phyloP scores from a whole-genome alignment of 1,140 invertebrate genomes.

The Dendrolimus punctatus region DNA sequence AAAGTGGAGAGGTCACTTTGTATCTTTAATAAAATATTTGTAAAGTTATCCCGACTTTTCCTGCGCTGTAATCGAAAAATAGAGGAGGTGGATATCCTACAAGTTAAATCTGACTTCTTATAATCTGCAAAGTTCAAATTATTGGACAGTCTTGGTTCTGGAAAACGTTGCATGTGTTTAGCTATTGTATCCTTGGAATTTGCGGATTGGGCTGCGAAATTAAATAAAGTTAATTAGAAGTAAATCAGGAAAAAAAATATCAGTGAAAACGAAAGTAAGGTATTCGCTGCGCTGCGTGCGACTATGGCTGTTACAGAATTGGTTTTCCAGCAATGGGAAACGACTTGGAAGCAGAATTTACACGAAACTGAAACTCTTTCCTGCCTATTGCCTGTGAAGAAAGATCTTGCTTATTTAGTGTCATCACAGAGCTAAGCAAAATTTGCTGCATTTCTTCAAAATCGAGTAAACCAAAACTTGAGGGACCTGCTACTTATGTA shows the following conservation, averaged over 20 bases:
- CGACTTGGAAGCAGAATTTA: too few species aligned
- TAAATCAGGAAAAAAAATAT: too few species aligned
- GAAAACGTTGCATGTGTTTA: slow-evolving; percentile 9
- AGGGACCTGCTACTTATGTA: too few species aligned
- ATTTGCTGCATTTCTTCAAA: too few species aligned
- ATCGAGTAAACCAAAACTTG: too few species aligned
- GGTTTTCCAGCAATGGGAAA: too few species aligned
- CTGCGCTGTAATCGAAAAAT: slow-evolving; percentile 37
- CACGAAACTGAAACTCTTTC: too few species aligned
- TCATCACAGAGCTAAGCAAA: too few species aligned
- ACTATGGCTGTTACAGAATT: background rate
- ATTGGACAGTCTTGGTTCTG: slow-evolving; percentile 15
- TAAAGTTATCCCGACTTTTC: slow-evolving; percentile 50
- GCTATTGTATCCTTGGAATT: slow-evolving; percentile 21
- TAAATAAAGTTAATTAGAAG: slow-evolving; percentile 7
- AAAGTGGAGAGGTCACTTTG: slow-evolving; percentile 48
- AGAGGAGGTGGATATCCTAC: slow-evolving; percentile 40
- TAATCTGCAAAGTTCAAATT: slow-evolving; percentile 27
- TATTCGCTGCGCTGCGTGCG: background rate
- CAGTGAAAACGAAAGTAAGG: too few species aligned
- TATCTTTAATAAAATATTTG: slow-evolving; percentile 50
- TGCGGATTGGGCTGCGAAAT: slow-evolving; percentile 21
- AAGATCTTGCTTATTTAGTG: too few species aligned
- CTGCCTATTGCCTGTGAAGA: too few species aligned
- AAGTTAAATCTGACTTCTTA: slow-evolving; percentile 37